Evolutionary conservation across 2,888 invertebrate genomes (phyloP), one percentile per base, ranked within the genome.

Genomic region (Leptinotarsa juncta): DNA sequence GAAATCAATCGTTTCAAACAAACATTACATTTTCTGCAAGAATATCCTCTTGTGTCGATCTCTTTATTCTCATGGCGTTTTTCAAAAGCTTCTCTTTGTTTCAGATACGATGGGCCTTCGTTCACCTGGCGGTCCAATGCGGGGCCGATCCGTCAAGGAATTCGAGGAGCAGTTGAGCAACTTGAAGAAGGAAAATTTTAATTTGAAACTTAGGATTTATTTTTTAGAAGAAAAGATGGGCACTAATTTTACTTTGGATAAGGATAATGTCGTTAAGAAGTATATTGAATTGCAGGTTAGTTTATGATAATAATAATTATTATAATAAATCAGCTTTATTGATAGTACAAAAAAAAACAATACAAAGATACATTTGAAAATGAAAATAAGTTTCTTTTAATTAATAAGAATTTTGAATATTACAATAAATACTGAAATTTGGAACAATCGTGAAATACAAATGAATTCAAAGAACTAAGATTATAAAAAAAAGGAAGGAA

Each of bases 131-230:
- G 84, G 83, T 15, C 84, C 84, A 3, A 79, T 84, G 79, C 82
- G 86, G 12, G 85, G 85, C 82, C 90, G 94, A 71, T 94, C 95
- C 48, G 94, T 97, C 90, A 96, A 96, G 84, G 97, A 97, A 82
- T 94, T 95, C 84, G 97, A 97, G 86, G 95, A 97, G 87, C 94
- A 97, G 86, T 90, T 97, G 79, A 92, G 92, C 70, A 91, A 91
- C 66, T 88, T 97, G 77, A 93, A 94, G 80, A 97, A 96, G 87
- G 97, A 97, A 87, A 98, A 97, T 87, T 98, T 97, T 85, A 94
- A 96, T 88, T 89, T 98, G 23, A 97, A 97, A 88, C 89, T 97
- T 82, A 91, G 97, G 71, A 94, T 98, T 83, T 97, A 96, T 88
- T 96, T 97, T 86, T 90, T 97, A 78, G 97, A 97, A 87, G 96